These are phyloP conservation scores for Mastacembelus armatus DNA, from an alignment of 2,797 vertebrate genomes.

Conservation along the genomic window DNA sequence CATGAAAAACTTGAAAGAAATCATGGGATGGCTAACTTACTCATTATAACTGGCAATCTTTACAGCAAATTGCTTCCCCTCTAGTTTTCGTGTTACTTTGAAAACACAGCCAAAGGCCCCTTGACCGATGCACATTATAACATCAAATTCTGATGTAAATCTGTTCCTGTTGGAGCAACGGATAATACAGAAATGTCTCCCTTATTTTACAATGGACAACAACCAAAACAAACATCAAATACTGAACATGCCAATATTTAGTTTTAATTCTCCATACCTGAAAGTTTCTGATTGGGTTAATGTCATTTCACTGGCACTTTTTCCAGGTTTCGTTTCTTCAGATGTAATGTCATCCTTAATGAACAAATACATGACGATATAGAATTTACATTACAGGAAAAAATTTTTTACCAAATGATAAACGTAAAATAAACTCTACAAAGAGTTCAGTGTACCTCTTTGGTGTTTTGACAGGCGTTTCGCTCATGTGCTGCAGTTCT, in stretches of 20 bases:
- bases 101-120: constrained; percentile 82
- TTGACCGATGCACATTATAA: constrained; percentile 59
- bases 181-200: neutral
- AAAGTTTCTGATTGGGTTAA: constrained; percentile 13
- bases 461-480: constrained; percentile 5
- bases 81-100: constrained; percentile 70
- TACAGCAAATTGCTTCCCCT: constrained; percentile 68
- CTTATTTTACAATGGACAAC: neutral
- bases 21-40: too few species aligned
- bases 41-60: constrained; percentile 75
- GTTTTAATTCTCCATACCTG: constrained; percentile 52
- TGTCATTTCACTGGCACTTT: neutral
- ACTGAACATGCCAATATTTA: neutral
- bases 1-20: neutral
- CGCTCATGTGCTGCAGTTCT: constrained; percentile 81
- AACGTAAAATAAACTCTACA: neutral
- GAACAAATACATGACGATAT: neutral
- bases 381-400: neutral
- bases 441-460: constrained; percentile 76
- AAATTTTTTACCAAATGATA: too few species aligned
- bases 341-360: constrained; percentile 33
- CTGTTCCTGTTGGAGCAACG: too few species aligned
- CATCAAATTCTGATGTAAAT: constrained; percentile 73
- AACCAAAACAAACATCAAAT: too few species aligned
- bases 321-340: neutral